Base-by-base conservation (phyloP, 2,888 invertebrate species). In the Netelia fuscicornis region DNA sequence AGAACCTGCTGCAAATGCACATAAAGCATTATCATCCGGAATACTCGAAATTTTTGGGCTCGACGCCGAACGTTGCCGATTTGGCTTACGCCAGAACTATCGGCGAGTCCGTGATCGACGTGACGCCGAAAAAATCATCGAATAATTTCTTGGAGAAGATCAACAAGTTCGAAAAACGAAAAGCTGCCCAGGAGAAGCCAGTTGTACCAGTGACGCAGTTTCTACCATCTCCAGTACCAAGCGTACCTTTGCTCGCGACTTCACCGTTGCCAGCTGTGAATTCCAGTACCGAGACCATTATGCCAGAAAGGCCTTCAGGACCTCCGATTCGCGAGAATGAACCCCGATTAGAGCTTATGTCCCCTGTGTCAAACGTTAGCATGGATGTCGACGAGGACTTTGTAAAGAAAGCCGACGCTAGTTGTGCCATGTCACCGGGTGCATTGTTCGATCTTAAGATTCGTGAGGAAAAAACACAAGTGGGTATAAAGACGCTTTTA, bases 1-100 rank as follows among this genome's bases (percentile, higher is more conserved):
- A 98, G 91, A 98, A 97, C 86, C 95, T 98, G 71, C 94, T 99
- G 9, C 97, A 97, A 94, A 98, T 98, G 96, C 99, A 99, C 92
- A 97, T 98, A 60, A 98, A 98, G 91, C 98, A 99, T 93, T 98
- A 98, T 93, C 99, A 98, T 94, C 96, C 96, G 1, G 97, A 98
- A 87, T 95, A 97, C 82, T 95, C 96, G 1, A 96, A 97, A 92
- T 96, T 96, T 92, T 94, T 98, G 87, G 97, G 97, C 2, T 95
- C 95, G 0, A 97, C 98, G 0, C 98, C 98, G 0, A 98, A 98
- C 93, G 98, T 98, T 80, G 96, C 97, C 23, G 98, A 98, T 92
- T 94, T 98, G 84, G 98, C 98, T 0, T 97, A 97, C 87, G 97
- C 98, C 0, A 95, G 98, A 87, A 96, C 97, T 0, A 95, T 96